These are phyloP conservation scores for Matsumurasca onukii DNA, from an alignment of 1,140 invertebrate species.

Conservation along the genomic window DNA sequence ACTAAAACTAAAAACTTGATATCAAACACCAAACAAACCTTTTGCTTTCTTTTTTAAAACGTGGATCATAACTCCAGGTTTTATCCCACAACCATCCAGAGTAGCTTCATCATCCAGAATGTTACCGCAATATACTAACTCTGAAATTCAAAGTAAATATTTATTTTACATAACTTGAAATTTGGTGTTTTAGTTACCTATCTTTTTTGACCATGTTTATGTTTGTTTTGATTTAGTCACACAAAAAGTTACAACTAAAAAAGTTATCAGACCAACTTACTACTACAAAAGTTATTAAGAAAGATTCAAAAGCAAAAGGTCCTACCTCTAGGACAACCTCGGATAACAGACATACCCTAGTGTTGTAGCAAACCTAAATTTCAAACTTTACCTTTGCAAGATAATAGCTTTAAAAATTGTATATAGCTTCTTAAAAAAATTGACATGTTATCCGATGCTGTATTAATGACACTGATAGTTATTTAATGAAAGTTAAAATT, in stretches of 20 bases:
- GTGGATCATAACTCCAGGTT: constrained; percentile 55
- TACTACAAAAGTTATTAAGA: constrained; percentile 8
- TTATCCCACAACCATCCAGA: constrained; percentile 53
- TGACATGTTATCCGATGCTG: no score
- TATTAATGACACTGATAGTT: no score
- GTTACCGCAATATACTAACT: constrained; percentile 56
- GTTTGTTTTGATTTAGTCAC: no score
- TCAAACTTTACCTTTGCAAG: no score
- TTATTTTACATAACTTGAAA: constrained; percentile 16
- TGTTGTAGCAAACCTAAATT: no score
- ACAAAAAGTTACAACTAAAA: background rate
- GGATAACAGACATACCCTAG: no score
- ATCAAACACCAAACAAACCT: constrained; percentile 35
- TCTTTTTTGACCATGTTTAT: no score
- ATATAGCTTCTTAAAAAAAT: no score
- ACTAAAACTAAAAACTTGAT: background rate
- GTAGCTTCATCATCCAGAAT: constrained; percentile 53
- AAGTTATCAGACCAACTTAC: constrained; percentile 4
- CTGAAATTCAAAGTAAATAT: constrained; percentile 45
- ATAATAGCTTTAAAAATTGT: no score
- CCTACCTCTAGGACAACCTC: background rate
- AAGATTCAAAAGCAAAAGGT: background rate
- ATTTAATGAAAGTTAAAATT: no score
- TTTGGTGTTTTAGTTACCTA: background rate
- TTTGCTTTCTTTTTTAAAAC: constrained; percentile 52